phyloP scores from a whole-genome alignment of 2,113 vertebrate species.

The Vireo altiloquus region DNA sequence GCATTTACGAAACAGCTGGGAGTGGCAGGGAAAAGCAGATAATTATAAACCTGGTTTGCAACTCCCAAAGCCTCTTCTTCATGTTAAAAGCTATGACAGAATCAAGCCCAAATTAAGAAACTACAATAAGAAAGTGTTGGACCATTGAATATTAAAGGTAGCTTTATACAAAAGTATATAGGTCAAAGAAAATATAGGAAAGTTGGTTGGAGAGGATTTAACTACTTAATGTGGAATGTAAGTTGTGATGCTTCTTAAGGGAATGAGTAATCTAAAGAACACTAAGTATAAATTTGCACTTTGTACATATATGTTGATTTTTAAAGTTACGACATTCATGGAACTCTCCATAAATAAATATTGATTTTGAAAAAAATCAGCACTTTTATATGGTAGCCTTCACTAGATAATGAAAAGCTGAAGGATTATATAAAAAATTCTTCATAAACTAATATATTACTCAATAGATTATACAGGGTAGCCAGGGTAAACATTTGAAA shows the following conservation, averaged over 20 bases:
- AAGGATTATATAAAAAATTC: background rate
- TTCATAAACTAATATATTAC: background rate
- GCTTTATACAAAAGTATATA: background rate
- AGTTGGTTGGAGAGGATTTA: background rate
- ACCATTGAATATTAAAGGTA: background rate
- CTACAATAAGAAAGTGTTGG: background rate
- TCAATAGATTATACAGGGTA: background rate
- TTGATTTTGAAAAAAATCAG: background rate
- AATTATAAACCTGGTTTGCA: background rate
- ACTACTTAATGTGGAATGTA: background rate
- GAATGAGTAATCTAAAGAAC: background rate
- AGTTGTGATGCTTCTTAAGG: background rate
- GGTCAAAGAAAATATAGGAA: background rate
- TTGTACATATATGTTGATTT: background rate
- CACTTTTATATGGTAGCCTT: background rate
- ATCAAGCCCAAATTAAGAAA: background rate
- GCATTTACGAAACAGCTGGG: background rate
- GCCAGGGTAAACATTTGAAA: background rate
- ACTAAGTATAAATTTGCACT: background rate
- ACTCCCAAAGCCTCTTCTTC: background rate
- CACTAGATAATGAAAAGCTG: background rate
- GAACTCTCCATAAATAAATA: background rate
- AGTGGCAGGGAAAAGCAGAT: background rate
- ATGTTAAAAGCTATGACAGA: background rate
- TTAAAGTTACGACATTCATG: background rate